These are phyloP conservation scores for Coenonympha arcania DNA, from an alignment of 2,888 invertebrate genomes.

Conservation along the genomic window DNA sequence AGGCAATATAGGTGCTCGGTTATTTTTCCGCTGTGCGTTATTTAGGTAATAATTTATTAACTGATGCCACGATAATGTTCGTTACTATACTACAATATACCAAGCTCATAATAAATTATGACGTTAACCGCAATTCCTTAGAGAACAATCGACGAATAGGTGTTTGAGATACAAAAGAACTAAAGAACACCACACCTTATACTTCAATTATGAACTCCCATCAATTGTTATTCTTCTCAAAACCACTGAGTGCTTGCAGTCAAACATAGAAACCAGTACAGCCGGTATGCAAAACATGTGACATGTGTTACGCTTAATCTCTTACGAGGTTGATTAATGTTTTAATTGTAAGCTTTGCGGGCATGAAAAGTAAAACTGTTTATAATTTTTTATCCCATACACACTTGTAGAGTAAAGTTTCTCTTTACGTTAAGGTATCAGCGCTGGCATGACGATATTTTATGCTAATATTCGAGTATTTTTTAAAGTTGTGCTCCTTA, in stretches of 20 bases:
- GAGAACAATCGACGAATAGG: not conserved
- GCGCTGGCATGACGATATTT: no score
- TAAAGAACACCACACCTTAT: not conserved
- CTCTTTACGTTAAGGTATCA: no score
- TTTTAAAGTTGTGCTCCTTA: no score
- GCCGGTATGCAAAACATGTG: not conserved
- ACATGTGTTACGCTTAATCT: not conserved
- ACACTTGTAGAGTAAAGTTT: not conserved
- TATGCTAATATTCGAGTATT: no score
- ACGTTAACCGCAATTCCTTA: not conserved
- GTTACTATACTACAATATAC: no score
- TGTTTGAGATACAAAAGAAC: not conserved
- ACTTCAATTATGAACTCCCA: not conserved
- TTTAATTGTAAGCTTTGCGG: not conserved
- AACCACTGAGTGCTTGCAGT: not conserved
- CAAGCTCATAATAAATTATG: not conserved
- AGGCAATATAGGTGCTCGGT: not conserved
- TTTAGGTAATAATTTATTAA: not conserved
- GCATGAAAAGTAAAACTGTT: not conserved
- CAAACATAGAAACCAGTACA: not conserved
- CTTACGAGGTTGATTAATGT: not conserved
- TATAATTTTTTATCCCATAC: not conserved
- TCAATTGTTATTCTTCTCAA: not conserved
- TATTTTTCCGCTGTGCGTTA: not conserved
- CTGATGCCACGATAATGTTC: not conserved